Base-by-base conservation (phyloP, 2,797 vertebrate genomes). In the Ceyx erithaca region DNA sequence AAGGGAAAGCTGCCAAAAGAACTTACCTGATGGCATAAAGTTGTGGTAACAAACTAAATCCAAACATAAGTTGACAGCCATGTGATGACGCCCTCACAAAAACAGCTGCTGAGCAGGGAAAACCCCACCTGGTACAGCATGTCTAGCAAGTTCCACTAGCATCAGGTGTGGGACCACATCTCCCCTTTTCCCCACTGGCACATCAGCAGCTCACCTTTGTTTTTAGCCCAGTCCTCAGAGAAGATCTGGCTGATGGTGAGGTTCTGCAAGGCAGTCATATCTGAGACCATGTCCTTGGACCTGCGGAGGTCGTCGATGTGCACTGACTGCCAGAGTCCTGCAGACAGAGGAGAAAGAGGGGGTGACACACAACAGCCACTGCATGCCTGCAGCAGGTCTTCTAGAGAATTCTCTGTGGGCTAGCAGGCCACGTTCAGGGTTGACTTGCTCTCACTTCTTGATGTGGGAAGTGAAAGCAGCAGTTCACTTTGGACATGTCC, bases 231-330 rank as follows among this genome's bases (percentile, higher is more conserved):
- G 17, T 94, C 97, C 89, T 91, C 95, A 89, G 93, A 97, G 97
- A 99, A 99, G 67, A 99, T 94, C 62, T 99, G 98, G 96, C 99
- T 99, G 96, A 99, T 98, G 64, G 98, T 97, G 96, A 99, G 94
- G 54, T 95, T 97, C 95, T 98, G 98, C 95, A 99, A 96, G 45
- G 97, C 96, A 45, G 98, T 98, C 95, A 99, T 89, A 57, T 99
- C 98, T 1, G 98, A 98, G 73, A 97, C 95, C 85, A 99, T 99
- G 93, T 98, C 98, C 35, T 97, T 98, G 55, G 99, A 98, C 37
- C 82, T 97, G 93, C 98, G 98, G 45, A 99, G 98, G 94, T 99
- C 99, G 4, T 99, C 99, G 3, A 99, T 99, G 77, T 99, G 99
- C 94, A 99, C 98, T 0, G 99, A 99, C 79, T 94, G 98, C 99